Evolutionary conservation across 2,797 vertebrate genomes (phyloP).

Genomic region (Sebastolobus alascanus): DNA sequence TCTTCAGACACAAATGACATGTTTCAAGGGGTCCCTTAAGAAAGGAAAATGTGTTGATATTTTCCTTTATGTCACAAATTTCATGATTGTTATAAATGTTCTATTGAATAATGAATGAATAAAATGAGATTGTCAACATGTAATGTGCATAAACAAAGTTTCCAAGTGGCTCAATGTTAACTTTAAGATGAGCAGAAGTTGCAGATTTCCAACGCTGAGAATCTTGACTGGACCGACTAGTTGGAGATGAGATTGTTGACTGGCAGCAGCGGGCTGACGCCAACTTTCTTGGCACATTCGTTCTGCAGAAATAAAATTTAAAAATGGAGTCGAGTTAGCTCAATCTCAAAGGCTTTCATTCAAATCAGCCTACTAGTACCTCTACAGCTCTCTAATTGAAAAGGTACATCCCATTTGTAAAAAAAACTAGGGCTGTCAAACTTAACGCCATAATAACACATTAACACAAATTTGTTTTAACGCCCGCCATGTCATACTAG

Average conservation of each 20-base stretch:
- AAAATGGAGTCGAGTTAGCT: background rate
- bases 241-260: conserved; percentile 67
- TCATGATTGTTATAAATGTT: background rate
- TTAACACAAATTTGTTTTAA: no score
- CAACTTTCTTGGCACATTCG: conserved; percentile 69
- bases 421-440: background rate
- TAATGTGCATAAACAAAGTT: background rate
- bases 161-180: background rate
- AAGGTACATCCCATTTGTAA: background rate
- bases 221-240: conserved; percentile 16
- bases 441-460: no score
- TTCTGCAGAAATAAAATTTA: conserved; percentile 71
- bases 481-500: no score
- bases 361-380: background rate
- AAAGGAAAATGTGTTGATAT: background rate
- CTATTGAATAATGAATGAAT: background rate
- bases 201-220: background rate
- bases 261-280: conserved; percentile 72
- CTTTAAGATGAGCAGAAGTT: background rate
- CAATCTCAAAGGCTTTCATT: background rate
- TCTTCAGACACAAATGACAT: background rate
- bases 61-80: background rate
- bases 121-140: conserved; percentile 2
- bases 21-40: background rate
- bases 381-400: background rate